A percentile compares a stretch with the other conserved stretches of the same genome.
phyloP scores from a whole-genome alignment of 2,797 vertebrate species.

The Hirundo rustica region DNA sequence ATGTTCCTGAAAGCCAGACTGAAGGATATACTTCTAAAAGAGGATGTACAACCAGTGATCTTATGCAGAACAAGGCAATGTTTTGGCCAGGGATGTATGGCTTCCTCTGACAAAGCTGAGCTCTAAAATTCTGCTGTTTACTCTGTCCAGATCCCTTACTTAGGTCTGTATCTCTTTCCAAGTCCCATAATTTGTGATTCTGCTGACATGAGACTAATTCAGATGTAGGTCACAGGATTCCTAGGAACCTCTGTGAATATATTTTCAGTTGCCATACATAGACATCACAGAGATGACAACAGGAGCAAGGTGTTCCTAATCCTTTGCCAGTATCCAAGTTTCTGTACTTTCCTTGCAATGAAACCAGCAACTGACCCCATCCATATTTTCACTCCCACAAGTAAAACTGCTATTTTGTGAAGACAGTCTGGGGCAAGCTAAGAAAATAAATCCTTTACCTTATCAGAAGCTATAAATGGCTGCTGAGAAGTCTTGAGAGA shows the following conservation, averaged over 20 bases:
- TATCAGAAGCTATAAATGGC: conserved; percentile 28
- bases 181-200: not conserved
- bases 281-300: not conserved
- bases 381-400: not conserved
- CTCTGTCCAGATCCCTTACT: not conserved
- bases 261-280: not conserved
- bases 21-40: not conserved
- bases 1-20: not conserved
- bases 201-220: not conserved
- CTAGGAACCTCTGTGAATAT: not conserved
- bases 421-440: not conserved
- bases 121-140: not conserved
- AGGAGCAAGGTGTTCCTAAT: not conserved
- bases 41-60: not conserved
- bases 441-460: not conserved
- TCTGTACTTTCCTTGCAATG: not conserved
- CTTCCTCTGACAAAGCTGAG: not conserved
- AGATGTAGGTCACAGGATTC: not conserved
- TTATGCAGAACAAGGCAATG: not conserved
- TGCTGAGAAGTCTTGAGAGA: conserved; percentile 26
- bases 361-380: not conserved
- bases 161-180: not conserved
- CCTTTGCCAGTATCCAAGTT: not conserved
- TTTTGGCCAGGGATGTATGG: not conserved
- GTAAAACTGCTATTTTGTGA: not conserved